Conservation (phyloP, 2,888 invertebrate species). For the Maniola hyperantus region DNA sequence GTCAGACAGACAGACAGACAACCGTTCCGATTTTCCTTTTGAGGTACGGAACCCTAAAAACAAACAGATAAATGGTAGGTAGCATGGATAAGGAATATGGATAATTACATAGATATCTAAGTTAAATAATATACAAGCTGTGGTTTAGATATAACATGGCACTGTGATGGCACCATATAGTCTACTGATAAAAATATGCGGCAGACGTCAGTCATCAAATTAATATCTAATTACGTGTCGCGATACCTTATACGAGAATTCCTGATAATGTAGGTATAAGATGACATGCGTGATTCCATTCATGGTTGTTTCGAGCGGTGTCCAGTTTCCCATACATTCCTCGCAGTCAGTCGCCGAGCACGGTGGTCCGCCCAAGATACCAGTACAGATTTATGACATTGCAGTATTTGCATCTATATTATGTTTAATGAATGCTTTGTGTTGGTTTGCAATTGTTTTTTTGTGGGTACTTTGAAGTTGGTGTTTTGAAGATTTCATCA, state of each 20-base stretch:
- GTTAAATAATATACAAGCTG: not conserved
- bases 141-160: not conserved
- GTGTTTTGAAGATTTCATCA: too few relatives aligned
- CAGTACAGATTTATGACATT: slow-evolving; percentile 33
- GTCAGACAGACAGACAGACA: too few relatives aligned
- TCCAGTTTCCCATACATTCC: slow-evolving; percentile 63
- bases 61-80: not conserved
- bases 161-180: not conserved
- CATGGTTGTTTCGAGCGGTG: slow-evolving; percentile 52
- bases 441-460: not conserved
- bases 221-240: slow-evolving; percentile 12
- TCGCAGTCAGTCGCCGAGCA: slow-evolving; percentile 51
- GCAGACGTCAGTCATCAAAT: slow-evolving; percentile 7
- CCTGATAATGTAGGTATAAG: slow-evolving; percentile 22
- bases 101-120: too few relatives aligned
- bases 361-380: slow-evolving; percentile 52
- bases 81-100: too few relatives aligned
- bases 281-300: slow-evolving; percentile 48
- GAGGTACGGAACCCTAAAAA: too few relatives aligned
- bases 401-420: slow-evolving; percentile 27
- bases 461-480: not conserved
- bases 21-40: too few relatives aligned
- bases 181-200: not conserved
- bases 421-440: not conserved
- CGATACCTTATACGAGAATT: slow-evolving; percentile 11